A percentile compares a stretch with the other conserved stretches of the same genome.
These are phyloP conservation scores for Xanthia icteritia DNA, from an alignment of 2,888 invertebrate genomes.

Conservation along the genomic window DNA sequence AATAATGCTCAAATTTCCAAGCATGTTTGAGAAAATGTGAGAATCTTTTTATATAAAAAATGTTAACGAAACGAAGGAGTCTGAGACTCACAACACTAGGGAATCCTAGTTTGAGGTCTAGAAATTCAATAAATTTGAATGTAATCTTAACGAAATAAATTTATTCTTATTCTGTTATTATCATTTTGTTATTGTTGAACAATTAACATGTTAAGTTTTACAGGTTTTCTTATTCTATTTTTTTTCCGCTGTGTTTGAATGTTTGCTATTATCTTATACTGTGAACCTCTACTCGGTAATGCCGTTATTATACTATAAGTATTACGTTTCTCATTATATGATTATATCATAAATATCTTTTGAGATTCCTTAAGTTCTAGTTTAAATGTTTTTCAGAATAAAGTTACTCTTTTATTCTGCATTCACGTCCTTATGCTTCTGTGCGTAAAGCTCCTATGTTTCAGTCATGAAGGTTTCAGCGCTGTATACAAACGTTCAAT, in stretches of 20 bases:
- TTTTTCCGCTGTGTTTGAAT: background rate
- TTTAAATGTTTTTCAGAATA: background rate
- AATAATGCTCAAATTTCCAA: too few species aligned
- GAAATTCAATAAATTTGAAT: too few species aligned
- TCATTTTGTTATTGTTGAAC: too few species aligned
- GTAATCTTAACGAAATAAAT: too few species aligned
- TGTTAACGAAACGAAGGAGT: too few species aligned
- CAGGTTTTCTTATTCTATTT: background rate
- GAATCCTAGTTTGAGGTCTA: too few species aligned
- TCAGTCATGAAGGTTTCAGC: slow-evolving; percentile 9
- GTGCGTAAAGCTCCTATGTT: background rate
- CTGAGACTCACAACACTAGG: too few species aligned
- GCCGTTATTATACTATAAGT: background rate
- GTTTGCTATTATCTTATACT: background rate
- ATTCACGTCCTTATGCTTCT: background rate
- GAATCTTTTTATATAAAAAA: too few species aligned
- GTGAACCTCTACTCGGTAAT: background rate
- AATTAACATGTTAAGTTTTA: too few species aligned
- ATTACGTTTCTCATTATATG: too few species aligned
- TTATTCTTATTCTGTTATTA: too few species aligned
- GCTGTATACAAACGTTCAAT: slow-evolving; percentile 25
- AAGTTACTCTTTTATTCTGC: background rate
- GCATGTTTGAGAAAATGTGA: too few species aligned
- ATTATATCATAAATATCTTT: background rate
- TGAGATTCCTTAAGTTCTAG: background rate